Base-by-base conservation (phyloP, 1,140 invertebrate species). In the Lysiphlebus fabarum region DNA sequence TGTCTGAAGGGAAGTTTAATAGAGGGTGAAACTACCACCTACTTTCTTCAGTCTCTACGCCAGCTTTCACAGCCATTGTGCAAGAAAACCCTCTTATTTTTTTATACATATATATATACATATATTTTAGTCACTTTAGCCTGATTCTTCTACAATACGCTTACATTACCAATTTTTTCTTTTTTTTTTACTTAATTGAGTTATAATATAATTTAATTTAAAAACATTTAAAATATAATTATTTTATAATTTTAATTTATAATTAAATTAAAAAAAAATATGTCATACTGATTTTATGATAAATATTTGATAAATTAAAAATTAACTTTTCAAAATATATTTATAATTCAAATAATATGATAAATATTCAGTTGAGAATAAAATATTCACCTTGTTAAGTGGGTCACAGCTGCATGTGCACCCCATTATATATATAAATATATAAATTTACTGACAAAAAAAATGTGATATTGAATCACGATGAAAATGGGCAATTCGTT, bases 21-120 rank as follows among this genome's bases (percentile, higher is more conserved):
- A 80, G 76, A 78, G 77, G 75, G 74, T 79, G 75, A 80, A 79
- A 79, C 72, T 69, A 62, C 70, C 71, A 72, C 68, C 67, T 66
- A 64, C 65, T 71, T 69, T 59, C 56, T 63, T 61, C 53, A 48
- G 50, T 14, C 53, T 17, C 38, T 34, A 8, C 51, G 36, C 55
- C 12, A 44, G 41, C 50, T 40, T 17, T 40, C 49, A 26, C 36
- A 57, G 14, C 48, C 56, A 53, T 49, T 38, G 40, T 42, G 17
- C 17, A 26, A 26, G 17, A 26, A 26, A 26, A 26, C 34, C 36
- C 49, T 51, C 36, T n/a, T 34, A 48, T 26, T 14, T 53, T 33
- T 44, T 40, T 42, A 14, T n/a, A 65, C 67, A 49, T 56, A 59
- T 53, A 63, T 57, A 61, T 47, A 58, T 58, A 63, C 49, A 44